Evolutionary conservation across 1,140 invertebrate genomes (phyloP).

Genomic region (Trichogramma pretiosum): DNA sequence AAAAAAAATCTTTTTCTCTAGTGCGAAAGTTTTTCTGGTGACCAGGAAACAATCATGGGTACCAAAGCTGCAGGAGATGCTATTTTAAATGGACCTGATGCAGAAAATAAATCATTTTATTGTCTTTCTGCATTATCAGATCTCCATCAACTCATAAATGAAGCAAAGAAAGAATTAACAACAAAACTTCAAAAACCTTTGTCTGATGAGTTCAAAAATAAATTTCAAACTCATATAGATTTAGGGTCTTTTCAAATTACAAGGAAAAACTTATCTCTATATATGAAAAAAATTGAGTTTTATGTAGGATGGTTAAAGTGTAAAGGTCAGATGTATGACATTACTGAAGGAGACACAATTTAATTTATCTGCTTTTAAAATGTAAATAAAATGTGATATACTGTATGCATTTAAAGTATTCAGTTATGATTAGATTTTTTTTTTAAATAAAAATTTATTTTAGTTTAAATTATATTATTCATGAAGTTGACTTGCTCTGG

Average conservation of each 20-base stretch:
- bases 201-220: slow-evolving; percentile 43
- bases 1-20: slow-evolving; percentile 36
- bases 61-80: slow-evolving; percentile 35
- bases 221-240: slow-evolving; percentile 45
- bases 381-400: neutral
- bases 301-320: slow-evolving; percentile 55
- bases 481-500: too few species aligned
- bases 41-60: slow-evolving; percentile 34
- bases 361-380: neutral
- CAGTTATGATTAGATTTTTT: too few species aligned
- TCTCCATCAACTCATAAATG: slow-evolving; percentile 46
- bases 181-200: slow-evolving; percentile 27
- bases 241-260: slow-evolving; percentile 44
- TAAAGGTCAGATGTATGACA: slow-evolving; percentile 3
- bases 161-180: slow-evolving; percentile 36
- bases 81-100: slow-evolving; percentile 45
- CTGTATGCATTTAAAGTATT: too few species aligned
- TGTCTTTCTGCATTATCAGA: slow-evolving; percentile 52
- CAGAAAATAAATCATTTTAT: slow-evolving; percentile 41
- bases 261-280: slow-evolving; percentile 48
- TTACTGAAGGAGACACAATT: slow-evolving; percentile 2
- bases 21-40: slow-evolving; percentile 36
- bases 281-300: slow-evolving; percentile 60
- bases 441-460: too few species aligned
- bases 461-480: too few species aligned